Evolutionary conservation across 2,888 invertebrate species (phyloP), one percentile per base, ranked within the genome.

Genomic region (Drosophila mercatorum): DNA sequence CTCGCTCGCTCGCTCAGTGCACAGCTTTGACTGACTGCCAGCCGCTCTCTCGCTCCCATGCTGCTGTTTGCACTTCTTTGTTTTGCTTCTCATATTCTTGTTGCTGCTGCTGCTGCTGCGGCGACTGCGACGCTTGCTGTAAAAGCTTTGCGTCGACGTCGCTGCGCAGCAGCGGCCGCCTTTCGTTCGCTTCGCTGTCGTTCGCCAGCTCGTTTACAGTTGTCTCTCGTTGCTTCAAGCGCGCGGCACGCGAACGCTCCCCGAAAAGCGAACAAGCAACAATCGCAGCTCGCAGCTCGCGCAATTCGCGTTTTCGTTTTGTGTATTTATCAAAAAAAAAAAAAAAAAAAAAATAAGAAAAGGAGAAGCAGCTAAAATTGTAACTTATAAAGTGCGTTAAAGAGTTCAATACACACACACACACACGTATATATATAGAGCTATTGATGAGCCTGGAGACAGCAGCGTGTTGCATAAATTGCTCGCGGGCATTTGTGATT

Each of bases 181-280:
- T 66, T 83, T 86, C 78, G 82, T 79, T 83, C 84, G 77, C 89
- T 86, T 86, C 72, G 83, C 74, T 66, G 78, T 88, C 87, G 87
- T 60, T 80, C 59, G 78, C 49, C 68, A 41, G 81, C 68, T 78
- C 77, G 68, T 83, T 88, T 90, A 90, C 91, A 91, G 91, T 91
- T 92, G 91, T 90, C 89, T 91, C 89, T 90, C 89, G 91, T 84
- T 90, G 90, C 89, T 91, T 85, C 76, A 78, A 90, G 91, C 80
- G 84, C 88, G 90, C 89, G 88, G 85, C 82, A 89, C 91, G 87
- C 85, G 91, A 88, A 76, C 77, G 82, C 81, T 89, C 86, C 80
- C 59, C 75, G 51, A 41, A 72, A 74, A 61, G 69, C 57, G 70
- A 63, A 59, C 43, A 55, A 22, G 22, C 63, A 81, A 51, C 49